Conservation (phyloP, 2,113 vertebrate species). For the Gopherus evgoodei region DNA sequence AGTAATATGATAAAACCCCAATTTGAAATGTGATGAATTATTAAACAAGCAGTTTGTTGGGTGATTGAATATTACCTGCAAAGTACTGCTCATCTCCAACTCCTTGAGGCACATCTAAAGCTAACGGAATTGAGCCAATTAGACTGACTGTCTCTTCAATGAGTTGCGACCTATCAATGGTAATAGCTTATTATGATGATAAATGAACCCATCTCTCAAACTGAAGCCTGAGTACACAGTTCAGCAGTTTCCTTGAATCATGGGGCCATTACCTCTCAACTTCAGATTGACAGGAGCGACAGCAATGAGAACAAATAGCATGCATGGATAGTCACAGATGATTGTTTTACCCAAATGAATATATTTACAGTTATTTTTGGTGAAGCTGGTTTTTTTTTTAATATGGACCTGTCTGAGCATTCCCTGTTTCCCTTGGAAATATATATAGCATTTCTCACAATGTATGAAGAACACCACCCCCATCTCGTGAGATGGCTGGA, state of each 20-base stretch:
- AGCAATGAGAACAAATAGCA: conserved; percentile 65
- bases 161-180: conserved; percentile 86
- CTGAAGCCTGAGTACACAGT: conserved; percentile 81
- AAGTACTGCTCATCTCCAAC: conserved; percentile 65
- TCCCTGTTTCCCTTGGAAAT: conserved; percentile 20
- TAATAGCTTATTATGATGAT: conserved; percentile 91
- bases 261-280: conserved; percentile 81
- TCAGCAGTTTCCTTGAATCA: conserved; percentile 81
- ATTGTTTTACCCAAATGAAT: conserved; percentile 82
- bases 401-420: neutral
- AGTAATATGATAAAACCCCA: conserved; percentile 51
- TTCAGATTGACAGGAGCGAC: conserved; percentile 76
- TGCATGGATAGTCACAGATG: conserved; percentile 77
- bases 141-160: conserved; percentile 83
- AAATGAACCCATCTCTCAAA: conserved; percentile 88
- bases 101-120: conserved; percentile 75
- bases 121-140: conserved; percentile 84
- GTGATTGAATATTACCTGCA: conserved; percentile 81
- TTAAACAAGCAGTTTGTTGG: conserved; percentile 77
- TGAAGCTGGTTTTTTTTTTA: conserved; percentile 32
- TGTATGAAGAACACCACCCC: neutral
- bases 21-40: conserved; percentile 77
- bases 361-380: conserved; percentile 74
- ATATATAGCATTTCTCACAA: conserved; percentile 32
- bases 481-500: conserved; percentile 25